A percentile compares a stretch with the other conserved stretches of the same genome.
phyloP scores from a whole-genome alignment of 2,888 invertebrate genomes.

The Zeuzera pyrina region DNA sequence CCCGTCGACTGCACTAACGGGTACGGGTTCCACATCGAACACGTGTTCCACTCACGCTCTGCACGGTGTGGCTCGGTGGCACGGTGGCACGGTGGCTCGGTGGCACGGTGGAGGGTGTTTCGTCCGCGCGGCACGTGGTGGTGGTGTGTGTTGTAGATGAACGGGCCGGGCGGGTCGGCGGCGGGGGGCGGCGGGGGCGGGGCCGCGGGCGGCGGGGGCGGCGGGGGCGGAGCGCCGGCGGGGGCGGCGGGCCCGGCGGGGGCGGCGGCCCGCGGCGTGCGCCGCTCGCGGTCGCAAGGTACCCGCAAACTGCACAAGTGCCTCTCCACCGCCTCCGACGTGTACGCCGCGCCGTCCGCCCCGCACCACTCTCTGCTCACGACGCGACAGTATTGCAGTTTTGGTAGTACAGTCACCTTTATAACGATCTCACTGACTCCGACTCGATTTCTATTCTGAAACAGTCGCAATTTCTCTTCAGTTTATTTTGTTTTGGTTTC shows the following conservation, averaged over 20 bases:
- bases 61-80: conserved; percentile 1
- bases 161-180: conserved; percentile 64
- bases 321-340: conserved; percentile 90
- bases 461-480: conserved; percentile 65
- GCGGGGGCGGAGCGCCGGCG: conserved; percentile 44
- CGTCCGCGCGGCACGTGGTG: conserved; percentile 20
- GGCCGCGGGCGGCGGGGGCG: conserved; percentile 72
- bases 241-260: conserved; percentile 18
- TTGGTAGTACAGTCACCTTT: conserved; percentile 91
- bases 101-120: conserved; percentile 14
- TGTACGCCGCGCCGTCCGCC: conserved; percentile 77
- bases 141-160: conserved; percentile 37
- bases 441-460: conserved; percentile 49
- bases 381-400: conserved; percentile 95
- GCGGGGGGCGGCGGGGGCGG: conserved; percentile 36
- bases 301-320: conserved; percentile 94
- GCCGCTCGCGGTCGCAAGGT: conserved; percentile 95
- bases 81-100: conserved; percentile 21
- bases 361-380: conserved; percentile 80
- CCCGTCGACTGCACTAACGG: conserved; percentile 29
- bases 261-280: conserved; percentile 56
- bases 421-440: conserved; percentile 31
- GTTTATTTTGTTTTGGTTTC: conserved; percentile 4
- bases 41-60: not conserved
- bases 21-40: not conserved